Percentiles rank a stretch among this genome's conserved stretches.
Evolutionary conservation across 2,888 invertebrate genomes (phyloP).

Genomic region (Barypeithes pellucidus): DNA sequence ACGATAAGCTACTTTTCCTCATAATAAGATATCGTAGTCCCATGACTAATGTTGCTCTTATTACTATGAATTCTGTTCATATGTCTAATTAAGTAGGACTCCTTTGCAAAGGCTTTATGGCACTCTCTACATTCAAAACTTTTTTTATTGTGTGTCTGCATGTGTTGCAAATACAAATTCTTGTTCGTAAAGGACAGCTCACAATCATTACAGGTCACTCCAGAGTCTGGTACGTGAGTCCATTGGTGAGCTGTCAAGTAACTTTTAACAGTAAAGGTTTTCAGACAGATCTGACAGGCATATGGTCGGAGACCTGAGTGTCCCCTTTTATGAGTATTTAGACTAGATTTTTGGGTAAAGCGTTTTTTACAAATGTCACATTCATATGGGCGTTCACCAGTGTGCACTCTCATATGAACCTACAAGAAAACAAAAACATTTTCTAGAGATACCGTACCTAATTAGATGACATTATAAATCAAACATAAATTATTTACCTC

Average conservation of each 20-base stretch:
- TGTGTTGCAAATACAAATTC: slow-evolving; percentile 83
- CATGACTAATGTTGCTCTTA: background rate
- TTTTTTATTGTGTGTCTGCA: slow-evolving; percentile 81
- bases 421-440: slow-evolving; percentile 48
- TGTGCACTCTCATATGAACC: slow-evolving; percentile 87
- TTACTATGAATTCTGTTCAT: slow-evolving; percentile 82
- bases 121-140: slow-evolving; percentile 84
- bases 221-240: slow-evolving; percentile 86
- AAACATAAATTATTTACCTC: slow-evolving; percentile 69
- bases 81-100: slow-evolving; percentile 85
- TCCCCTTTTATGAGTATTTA: slow-evolving; percentile 87
- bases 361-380: slow-evolving; percentile 84
- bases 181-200: slow-evolving; percentile 83
- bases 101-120: slow-evolving; percentile 82
- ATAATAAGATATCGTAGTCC: background rate
- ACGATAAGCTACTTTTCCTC: slow-evolving; percentile 9
- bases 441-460: no score
- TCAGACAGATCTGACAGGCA: slow-evolving; percentile 85
- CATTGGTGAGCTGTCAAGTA: slow-evolving; percentile 87
- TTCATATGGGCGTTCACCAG: slow-evolving; percentile 83
- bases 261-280: slow-evolving; percentile 86
- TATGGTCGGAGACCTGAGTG: slow-evolving; percentile 87
- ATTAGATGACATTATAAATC: no score
- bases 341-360: slow-evolving; percentile 86
- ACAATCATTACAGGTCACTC: slow-evolving; percentile 79